Percentiles rank a stretch among this genome's conserved stretches.
These are phyloP conservation scores for Hylaeus volcanicus DNA, from an alignment of 1,140 invertebrate genomes.

Conservation along the genomic window DNA sequence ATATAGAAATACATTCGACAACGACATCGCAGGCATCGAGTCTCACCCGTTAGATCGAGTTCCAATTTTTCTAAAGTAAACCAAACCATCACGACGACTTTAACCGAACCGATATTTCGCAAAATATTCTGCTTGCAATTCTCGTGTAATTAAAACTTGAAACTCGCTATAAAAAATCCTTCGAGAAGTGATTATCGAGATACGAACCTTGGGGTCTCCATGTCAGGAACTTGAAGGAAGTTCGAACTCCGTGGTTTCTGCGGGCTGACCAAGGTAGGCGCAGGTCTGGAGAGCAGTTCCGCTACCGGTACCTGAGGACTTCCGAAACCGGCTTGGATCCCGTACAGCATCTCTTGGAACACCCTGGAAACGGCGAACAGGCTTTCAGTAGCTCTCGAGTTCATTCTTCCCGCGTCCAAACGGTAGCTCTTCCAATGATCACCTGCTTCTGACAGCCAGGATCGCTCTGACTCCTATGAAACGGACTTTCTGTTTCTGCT, in stretches of 20 bases:
- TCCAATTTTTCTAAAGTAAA: slow-evolving; percentile 10
- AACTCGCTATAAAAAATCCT: slow-evolving; percentile 8
- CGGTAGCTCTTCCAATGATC: slow-evolving; percentile 40
- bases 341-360: slow-evolving; percentile 97
- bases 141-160: not conserved
- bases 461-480: slow-evolving; percentile 95
- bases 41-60: slow-evolving; percentile 56
- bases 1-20: slow-evolving; percentile 65
- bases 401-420: no score
- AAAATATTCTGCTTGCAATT: not conserved
- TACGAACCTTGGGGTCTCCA: slow-evolving; percentile 84
- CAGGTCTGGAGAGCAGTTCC: slow-evolving; percentile 91
- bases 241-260: slow-evolving; percentile 95
- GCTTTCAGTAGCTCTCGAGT: not conserved
- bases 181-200: slow-evolving; percentile 8
- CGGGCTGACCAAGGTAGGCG: slow-evolving; percentile 90
- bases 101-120: not conserved
- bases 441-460: slow-evolving; percentile 93
- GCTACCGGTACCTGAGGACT: slow-evolving; percentile 95
- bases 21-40: slow-evolving; percentile 54
- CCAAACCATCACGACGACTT: not conserved
- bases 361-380: slow-evolving; percentile 78
- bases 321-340: slow-evolving; percentile 95
- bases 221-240: slow-evolving; percentile 92
- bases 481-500: slow-evolving; percentile 93